Conservation (phyloP, 2,888 invertebrate species). For the Andrena hattorfiana region DNA sequence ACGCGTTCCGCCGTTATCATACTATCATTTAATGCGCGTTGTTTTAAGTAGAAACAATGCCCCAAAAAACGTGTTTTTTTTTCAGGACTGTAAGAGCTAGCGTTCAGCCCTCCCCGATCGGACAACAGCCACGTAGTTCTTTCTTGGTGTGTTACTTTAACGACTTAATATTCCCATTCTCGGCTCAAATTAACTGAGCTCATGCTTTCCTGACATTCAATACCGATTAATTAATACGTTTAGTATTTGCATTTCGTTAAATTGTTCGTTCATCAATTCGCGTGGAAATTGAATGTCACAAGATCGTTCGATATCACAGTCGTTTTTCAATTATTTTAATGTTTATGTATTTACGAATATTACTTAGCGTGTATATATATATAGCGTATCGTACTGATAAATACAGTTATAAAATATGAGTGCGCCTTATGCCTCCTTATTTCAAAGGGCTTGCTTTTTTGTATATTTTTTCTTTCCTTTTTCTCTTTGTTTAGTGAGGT, state of each 20-base stretch:
- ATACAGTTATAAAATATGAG: conserved; percentile 84
- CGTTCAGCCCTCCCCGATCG: conserved; percentile 83
- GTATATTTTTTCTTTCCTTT: conserved; percentile 43
- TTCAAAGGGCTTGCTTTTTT: conserved; percentile 68
- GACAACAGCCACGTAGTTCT: conserved; percentile 81
- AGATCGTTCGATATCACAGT: conserved; percentile 85
- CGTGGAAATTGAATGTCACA: conserved; percentile 84
- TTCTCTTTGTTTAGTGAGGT: conserved; percentile 28
- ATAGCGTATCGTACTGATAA: conserved; percentile 82
- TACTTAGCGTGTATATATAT: conserved; percentile 79
- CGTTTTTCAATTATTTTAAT: conserved; percentile 82
- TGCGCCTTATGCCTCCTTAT: conserved; percentile 77
- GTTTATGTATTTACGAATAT: conserved; percentile 83
- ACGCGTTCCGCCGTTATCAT: conserved; percentile 62
- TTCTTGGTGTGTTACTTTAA: conserved; percentile 77
- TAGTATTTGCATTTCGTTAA: conserved; percentile 77
- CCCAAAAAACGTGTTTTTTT: conserved; percentile 76
- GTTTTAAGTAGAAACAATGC: conserved; percentile 81
- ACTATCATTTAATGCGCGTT: conserved; percentile 67
- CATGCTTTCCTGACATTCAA: conserved; percentile 80
- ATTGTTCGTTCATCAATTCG: conserved; percentile 79
- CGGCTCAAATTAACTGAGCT: conserved; percentile 75
- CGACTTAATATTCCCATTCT: conserved; percentile 81
- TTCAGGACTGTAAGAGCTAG: conserved; percentile 78
- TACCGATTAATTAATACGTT: conserved; percentile 79